phyloP scores from a whole-genome alignment of 2,888 invertebrate genomes.

The Chloroclystis v-ata region DNA sequence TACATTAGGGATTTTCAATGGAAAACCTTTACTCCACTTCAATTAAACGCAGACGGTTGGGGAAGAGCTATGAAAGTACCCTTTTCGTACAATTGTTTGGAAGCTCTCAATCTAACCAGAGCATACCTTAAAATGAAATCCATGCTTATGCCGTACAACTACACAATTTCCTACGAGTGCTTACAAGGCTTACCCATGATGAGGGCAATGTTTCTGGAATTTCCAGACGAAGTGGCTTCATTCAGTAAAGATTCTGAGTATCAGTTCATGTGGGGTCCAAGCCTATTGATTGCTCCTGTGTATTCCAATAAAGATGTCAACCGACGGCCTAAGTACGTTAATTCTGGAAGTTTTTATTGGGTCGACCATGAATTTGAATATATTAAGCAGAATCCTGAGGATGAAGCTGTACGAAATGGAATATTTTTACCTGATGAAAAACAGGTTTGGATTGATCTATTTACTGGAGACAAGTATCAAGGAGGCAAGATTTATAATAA shows the following conservation, averaged over 20 bases:
- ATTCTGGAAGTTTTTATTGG: conserved; percentile 11
- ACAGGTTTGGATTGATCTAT: conserved; percentile 63
- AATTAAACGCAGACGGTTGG: conserved; percentile 72
- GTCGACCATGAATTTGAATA: not conserved
- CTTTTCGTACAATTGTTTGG: conserved; percentile 51
- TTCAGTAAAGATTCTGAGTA: conserved; percentile 60
- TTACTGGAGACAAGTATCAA: conserved; percentile 60
- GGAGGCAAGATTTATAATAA: conserved; percentile 63
- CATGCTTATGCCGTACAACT: conserved; percentile 65
- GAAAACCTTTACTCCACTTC: conserved; percentile 67
- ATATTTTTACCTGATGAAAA: conserved; percentile 54
- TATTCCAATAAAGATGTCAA: conserved; percentile 34
- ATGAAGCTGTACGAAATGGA: conserved; percentile 44
- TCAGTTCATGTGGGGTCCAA: conserved; percentile 71
- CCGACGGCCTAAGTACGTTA: conserved; percentile 7
- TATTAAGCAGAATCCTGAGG: conserved; percentile 6
- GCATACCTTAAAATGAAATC: conserved; percentile 67
- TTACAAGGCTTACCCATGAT: conserved; percentile 59
- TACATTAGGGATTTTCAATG: conserved; percentile 67
- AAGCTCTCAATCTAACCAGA: conserved; percentile 54
- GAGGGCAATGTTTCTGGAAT: conserved; percentile 67
- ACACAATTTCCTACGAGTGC: conserved; percentile 55
- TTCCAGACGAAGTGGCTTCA: conserved; percentile 47
- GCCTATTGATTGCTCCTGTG: conserved; percentile 61
- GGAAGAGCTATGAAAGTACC: conserved; percentile 61